Conservation (phyloP, 53 echinoderm and acorn worm species). For the Stichopus horrens region DNA sequence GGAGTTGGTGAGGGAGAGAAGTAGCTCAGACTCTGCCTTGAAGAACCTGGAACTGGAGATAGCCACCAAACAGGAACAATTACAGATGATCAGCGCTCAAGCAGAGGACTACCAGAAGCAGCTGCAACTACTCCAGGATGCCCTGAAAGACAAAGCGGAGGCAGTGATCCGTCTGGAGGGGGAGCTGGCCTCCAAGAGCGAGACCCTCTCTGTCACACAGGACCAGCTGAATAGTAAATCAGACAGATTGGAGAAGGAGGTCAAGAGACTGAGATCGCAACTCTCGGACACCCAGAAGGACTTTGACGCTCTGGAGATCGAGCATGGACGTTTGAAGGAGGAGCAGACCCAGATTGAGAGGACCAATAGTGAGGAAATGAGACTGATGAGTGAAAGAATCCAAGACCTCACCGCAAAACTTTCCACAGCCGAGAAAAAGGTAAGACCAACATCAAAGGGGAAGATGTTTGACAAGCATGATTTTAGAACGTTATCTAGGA, state of each 20-base stretch:
- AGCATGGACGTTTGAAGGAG: constrained; percentile 70
- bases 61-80: constrained; percentile 30
- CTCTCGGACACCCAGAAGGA: constrained; percentile 65
- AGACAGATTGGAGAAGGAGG: constrained; percentile 73
- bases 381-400: constrained; percentile 89
- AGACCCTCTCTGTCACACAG: constrained; percentile 56
- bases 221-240: constrained; percentile 67
- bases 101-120: constrained; percentile 40
- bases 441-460: not conserved
- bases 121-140: constrained; percentile 33
- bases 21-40: constrained; percentile 18
- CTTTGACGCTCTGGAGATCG: constrained; percentile 66
- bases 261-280: constrained; percentile 70
- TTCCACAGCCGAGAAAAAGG: constrained; percentile 89
- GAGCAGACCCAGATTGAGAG: constrained; percentile 71
- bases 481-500: no score
- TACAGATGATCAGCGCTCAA: constrained; percentile 16
- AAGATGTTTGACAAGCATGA: no score
- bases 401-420: constrained; percentile 91
- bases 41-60: constrained; percentile 36
- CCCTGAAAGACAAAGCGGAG: constrained; percentile 44
- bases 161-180: constrained; percentile 23
- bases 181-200: constrained; percentile 65
- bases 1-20: constrained; percentile 7
- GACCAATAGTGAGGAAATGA: constrained; percentile 72